Evolutionary conservation across 2,888 invertebrate genomes (phyloP).

Genomic region (Elaeidobius kamerunicus): DNA sequence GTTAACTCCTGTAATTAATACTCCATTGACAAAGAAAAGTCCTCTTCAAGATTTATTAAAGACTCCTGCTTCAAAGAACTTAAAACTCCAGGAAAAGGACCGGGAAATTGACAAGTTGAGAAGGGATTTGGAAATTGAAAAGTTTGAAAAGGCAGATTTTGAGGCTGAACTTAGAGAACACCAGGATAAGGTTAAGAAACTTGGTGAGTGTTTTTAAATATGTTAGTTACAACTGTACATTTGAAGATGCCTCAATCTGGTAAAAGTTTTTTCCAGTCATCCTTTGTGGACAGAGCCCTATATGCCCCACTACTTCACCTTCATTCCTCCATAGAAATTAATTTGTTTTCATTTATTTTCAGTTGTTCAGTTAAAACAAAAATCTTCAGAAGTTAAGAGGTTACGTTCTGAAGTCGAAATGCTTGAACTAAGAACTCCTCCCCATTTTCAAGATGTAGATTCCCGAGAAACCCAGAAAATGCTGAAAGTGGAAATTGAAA

Average conservation of each 20-base stretch:
- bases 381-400: conserved; percentile 46
- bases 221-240: conserved; percentile 27
- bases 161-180: conserved; percentile 56
- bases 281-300: too few relatives aligned
- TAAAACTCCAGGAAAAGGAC: conserved; percentile 39
- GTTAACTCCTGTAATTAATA: conserved; percentile 34
- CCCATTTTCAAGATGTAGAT: conserved; percentile 43
- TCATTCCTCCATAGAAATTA: not conserved
- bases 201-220: conserved; percentile 46
- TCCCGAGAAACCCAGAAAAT: conserved; percentile 40
- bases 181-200: conserved; percentile 53
- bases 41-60: conserved; percentile 45
- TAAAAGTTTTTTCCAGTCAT: too few relatives aligned
- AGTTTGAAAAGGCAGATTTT: conserved; percentile 60
- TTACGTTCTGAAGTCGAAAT: conserved; percentile 43
- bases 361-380: conserved; percentile 47
- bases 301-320: too few relatives aligned
- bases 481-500: conserved; percentile 53
- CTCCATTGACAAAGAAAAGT: conserved; percentile 31
- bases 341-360: conserved; percentile 14
- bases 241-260: too few relatives aligned
- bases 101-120: conserved; percentile 52
- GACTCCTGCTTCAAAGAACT: conserved; percentile 40
- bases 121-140: conserved; percentile 59
- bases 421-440: conserved; percentile 41